Conservation (phyloP, 2,888 invertebrate species). For the Diloba caeruleocephala region DNA sequence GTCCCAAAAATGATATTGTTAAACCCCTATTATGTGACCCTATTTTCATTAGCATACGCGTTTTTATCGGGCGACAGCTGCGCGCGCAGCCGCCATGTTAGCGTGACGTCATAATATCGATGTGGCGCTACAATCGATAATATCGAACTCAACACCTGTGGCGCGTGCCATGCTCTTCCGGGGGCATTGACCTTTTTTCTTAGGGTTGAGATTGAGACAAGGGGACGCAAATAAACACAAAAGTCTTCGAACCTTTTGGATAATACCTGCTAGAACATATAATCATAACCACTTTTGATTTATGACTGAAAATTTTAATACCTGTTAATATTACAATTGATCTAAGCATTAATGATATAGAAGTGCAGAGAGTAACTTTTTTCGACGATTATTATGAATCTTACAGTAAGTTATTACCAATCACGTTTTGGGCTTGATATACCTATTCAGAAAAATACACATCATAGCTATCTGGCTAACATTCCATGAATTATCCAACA, state of each 20-base stretch:
- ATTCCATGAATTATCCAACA: background rate
- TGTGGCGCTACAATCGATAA: slow-evolving; percentile 73
- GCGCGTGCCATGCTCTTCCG: slow-evolving; percentile 78
- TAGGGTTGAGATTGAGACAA: slow-evolving; percentile 29
- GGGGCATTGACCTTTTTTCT: slow-evolving; percentile 76
- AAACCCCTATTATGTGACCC: slow-evolving; percentile 75
- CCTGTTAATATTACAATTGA: too few species aligned
- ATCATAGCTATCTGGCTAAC: background rate
- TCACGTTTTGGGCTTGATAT: too few species aligned
- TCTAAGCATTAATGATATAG: background rate
- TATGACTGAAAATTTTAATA: too few species aligned
- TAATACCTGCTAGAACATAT: slow-evolving; percentile 6
- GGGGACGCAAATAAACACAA: slow-evolving; percentile 22
- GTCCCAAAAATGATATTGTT: slow-evolving; percentile 59
- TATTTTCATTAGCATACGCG: slow-evolving; percentile 68
- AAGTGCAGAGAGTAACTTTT: too few species aligned
- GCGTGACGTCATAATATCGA: slow-evolving; percentile 85
- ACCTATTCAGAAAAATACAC: background rate
- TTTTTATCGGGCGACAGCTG: slow-evolving; percentile 74
- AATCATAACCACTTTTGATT: too few species aligned
- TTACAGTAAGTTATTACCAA: too few species aligned
- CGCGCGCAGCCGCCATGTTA: slow-evolving; percentile 73
- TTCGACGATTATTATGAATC: too few species aligned
- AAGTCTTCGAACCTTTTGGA: slow-evolving; percentile 1
- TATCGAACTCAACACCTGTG: slow-evolving; percentile 86